Base-by-base conservation (phyloP, 2,888 invertebrate genomes). In the Pheosia gnoma region DNA sequence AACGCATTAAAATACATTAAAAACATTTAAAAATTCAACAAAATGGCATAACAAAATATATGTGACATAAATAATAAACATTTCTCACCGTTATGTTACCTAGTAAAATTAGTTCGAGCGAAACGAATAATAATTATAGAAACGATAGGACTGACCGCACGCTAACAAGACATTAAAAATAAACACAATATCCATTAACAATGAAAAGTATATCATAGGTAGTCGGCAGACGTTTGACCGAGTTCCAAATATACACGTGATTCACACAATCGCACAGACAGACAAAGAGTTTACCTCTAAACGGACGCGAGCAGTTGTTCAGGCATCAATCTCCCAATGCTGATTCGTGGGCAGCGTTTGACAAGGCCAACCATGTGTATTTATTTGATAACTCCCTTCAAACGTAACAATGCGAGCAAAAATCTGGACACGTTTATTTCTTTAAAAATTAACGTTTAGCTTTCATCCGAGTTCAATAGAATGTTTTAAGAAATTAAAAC, bases 171-270 rank as follows among this genome's bases (percentile, higher is more conserved):
- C 69, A 76, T 72, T 72, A 68, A 70, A 74, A 75, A 74, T 75
- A 75, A 76, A 76, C 72, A 74, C 61, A 62, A 63, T 71, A 66
- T 70, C 66, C 71, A 74, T 72, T 74, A 72, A 72, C 72, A 75
- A 76, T 71, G 75, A 74, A 77, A 74, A 73, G 70, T 75, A 66
- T 70, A 75, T 77, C 64, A 72, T 72, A 71, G 65, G 73, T 72
- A 71, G 65, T 71, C 75, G 63, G 61, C 76, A 75, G 78, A 77
- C 78, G 71, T 71, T 78, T 81, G 85, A 83, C 84, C 83, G 85
- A 82, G 74, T 78, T 87, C 77, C 74, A 78, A 80, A 86, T 83
- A 79, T 82, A 85, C 72, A 64, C 68, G 71, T 83, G 87, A 85
- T 71, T 85, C 80, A 85, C 68, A 60, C 68, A 58, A 75, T 76